Percentiles rank a stretch among this genome's conserved stretches.
Conservation (phyloP, 2,888 invertebrate genomes). For the Dinocampus coccinellae region DNA sequence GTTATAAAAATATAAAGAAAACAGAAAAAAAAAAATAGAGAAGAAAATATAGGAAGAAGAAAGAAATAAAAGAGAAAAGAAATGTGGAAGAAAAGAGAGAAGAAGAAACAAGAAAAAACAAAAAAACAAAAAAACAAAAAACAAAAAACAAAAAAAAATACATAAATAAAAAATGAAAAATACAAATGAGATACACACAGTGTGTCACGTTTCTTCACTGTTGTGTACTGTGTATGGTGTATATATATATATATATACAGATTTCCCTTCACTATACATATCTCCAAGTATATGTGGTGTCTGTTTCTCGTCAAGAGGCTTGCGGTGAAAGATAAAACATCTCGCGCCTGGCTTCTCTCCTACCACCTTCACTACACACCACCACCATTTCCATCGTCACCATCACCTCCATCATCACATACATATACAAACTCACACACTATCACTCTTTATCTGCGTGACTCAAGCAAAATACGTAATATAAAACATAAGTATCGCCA, state of each 20-base stretch:
- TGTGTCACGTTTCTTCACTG: neutral
- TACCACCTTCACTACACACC: neutral
- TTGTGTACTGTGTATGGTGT: neutral
- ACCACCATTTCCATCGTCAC: no score
- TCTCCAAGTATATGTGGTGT: slow-evolving; percentile 5
- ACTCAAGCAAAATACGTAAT: neutral
- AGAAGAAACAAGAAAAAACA: neutral
- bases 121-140: no score
- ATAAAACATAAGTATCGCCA: slow-evolving; percentile 5
- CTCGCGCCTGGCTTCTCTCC: neutral
- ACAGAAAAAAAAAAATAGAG: neutral
- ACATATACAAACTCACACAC: neutral
- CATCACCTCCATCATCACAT: no score
- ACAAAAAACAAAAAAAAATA: no score
- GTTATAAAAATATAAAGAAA: neutral
- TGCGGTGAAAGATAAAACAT: slow-evolving; percentile 12
- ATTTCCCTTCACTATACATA: neutral
- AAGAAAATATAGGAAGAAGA: no score
- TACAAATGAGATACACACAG: no score
- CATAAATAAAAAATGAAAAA: no score
- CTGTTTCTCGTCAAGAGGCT: slow-evolving; percentile 13
- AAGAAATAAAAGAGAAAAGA: neutral
- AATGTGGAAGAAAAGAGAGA: neutral
- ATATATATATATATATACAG: neutral
- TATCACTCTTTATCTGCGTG: slow-evolving; percentile 22